These are phyloP conservation scores for Oceanodroma leucorhoa DNA, from an alignment of 2,797 vertebrate genomes.

Conservation along the genomic window DNA sequence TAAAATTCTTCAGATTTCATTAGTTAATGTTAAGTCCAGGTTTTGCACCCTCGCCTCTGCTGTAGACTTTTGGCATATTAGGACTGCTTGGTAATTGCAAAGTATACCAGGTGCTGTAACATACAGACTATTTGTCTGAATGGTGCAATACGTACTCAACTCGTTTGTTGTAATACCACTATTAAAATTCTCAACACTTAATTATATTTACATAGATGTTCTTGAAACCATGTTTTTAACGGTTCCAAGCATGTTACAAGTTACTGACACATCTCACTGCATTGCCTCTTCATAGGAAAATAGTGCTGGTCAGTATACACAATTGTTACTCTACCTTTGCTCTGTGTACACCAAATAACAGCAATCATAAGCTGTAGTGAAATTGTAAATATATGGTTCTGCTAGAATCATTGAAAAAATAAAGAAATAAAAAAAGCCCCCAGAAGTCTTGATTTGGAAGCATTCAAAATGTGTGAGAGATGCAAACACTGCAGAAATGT, in stretches of 20 bases:
- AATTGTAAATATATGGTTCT: neutral
- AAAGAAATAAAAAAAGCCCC: neutral
- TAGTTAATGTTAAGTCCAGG: neutral
- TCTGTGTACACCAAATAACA: neutral
- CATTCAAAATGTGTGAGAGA: neutral
- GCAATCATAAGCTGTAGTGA: neutral
- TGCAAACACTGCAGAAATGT: neutral
- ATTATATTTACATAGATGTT: neutral
- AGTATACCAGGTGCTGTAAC: neutral
- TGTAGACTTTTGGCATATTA: neutral
- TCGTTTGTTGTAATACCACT: neutral
- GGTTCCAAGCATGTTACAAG: neutral
- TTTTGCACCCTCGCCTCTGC: neutral
- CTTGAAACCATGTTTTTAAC: neutral
- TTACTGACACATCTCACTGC: neutral
- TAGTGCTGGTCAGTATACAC: neutral
- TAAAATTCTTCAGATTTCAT: conserved; percentile 1
- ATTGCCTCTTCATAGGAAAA: neutral
- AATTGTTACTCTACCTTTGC: neutral
- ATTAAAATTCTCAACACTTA: neutral
- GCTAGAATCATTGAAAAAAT: neutral
- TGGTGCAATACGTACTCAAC: neutral
- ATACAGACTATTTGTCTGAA: neutral
- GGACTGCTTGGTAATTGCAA: neutral
- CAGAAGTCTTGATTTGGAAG: neutral